phyloP scores from a whole-genome alignment of 2,113 vertebrate genomes.

The Heterocephalus glaber region DNA sequence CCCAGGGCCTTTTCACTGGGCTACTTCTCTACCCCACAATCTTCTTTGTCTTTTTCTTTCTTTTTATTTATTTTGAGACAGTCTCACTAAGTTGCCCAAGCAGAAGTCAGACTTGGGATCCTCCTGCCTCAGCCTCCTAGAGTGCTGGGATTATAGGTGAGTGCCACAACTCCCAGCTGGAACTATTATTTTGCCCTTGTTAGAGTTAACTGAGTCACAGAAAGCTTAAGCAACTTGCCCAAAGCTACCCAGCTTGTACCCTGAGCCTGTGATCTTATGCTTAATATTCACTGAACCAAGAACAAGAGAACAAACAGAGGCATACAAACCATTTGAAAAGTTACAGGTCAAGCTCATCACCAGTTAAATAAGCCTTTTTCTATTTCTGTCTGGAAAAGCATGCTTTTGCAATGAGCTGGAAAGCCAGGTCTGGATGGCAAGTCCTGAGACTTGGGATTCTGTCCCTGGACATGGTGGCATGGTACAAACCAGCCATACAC shows the following conservation, averaged over 20 bases:
- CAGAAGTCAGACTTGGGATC: neutral
- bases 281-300: neutral
- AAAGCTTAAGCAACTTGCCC: neutral
- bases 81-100: neutral
- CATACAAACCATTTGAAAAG: neutral
- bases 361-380: neutral
- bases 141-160: neutral
- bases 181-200: neutral
- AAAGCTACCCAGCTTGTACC: neutral
- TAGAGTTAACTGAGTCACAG: neutral
- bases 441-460: neutral
- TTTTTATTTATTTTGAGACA: neutral
- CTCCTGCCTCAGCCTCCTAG: neutral
- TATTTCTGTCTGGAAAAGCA: neutral
- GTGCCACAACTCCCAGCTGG: too few species aligned
- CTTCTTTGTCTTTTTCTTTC: too few species aligned
- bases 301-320: neutral
- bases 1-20: too few species aligned
- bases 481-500: fast-evolving
- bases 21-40: neutral
- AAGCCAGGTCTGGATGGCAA: neutral
- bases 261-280: fast-evolving
- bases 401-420: neutral
- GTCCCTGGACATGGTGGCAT: fast-evolving
- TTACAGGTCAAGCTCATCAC: neutral